Base-by-base conservation (phyloP, 2,797 vertebrate species). In the Euthynnus affinis region DNA sequence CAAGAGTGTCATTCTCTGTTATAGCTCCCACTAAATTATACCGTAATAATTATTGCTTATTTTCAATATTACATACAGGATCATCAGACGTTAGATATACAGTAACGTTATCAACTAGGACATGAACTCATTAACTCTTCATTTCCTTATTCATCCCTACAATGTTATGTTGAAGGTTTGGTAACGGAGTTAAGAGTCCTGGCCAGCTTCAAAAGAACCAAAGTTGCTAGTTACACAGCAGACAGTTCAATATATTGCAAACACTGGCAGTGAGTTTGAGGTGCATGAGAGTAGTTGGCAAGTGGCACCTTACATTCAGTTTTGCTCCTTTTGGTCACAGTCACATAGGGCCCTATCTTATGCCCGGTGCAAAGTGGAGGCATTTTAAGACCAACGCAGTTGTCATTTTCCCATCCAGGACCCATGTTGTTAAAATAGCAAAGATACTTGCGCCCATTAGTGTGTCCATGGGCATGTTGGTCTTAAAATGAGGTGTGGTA, bases 21-120 rank as follows among this genome's bases (percentile, higher is more conserved):
- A 69, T 59, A n/a, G 48, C 55, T 68, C 23, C 42, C 5, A 59
- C 13, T 44, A 62, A 74, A 76, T 74, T 56, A 79, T 62, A 4
- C 68, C 14, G n/a, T 34, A 25, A 37, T 78, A 17, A 51, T 76
- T 42, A 72, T 14, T 73, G 37, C 37, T 37, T 37, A 37, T 40
- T 13, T 40, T 2, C 20, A 0, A 23, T 61, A 48, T 64, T 4
- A 60, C 4, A 64, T 44, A 22, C 15, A 60, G 40, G 0, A 12
- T 48, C 52, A 66, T 63, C 4, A 53, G n/a, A 59, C n/a, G 15
- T 40, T 76, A 13, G 23, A 67, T 32, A 59, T 12, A 32, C 22
- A 46, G 18, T n/a, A 20, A 51, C 15, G 29, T 48, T 20, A 67
- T 17, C 29, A 59, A 18, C 14, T 59, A 37, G 25, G 44, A 49